Evolutionary conservation across 2,888 invertebrate species (phyloP), one percentile per base, ranked within the genome.

Genomic region (Arge pagana): DNA sequence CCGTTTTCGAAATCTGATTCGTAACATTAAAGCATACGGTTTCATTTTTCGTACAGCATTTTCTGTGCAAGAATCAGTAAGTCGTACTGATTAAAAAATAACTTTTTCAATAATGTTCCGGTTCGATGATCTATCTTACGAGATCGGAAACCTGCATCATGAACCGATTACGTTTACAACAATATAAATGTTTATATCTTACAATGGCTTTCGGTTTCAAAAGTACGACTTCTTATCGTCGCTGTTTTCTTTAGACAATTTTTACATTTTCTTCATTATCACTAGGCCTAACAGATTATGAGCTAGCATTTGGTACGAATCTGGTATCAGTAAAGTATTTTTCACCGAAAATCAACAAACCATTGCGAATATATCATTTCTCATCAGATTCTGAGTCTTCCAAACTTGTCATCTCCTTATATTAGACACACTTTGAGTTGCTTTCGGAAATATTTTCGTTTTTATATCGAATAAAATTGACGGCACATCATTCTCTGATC

Each of bases 271-370:
- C 35, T 18, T 21, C 16, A 11, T 10, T 15, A 15, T 11, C 3
- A 45, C n/a, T 23, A 42, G 11, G 1, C n/a, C 4, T 42, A 30
- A 7, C 10, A 18, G 10, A 28, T 19, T 30, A 42, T 6, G 31
- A 42, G 30, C 42, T 45, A 33, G 13, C 45, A 45, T 45, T 45
- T 45, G 45, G 45, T 45, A 45, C 24, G 21, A 35, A 45, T 33
- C 24, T 35, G 45, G 31, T 26, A 8, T 31, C 21, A 45, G 15
- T 23, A 45, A 42, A 42, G 15, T 8, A 7, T 26, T 40, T 40
- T 26, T 40, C 4, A 15, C 26, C 6, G 7, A 15, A 16, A 24
- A 26, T 26, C 26, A 16, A 13, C 15, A 15, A 26, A 15, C 24
- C 31, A 30, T 42, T 42, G 13, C 31, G 19, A 7, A 42, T 30